These are phyloP conservation scores for Cinara cedri DNA, from an alignment of 2,888 invertebrate genomes.

Conservation along the genomic window DNA sequence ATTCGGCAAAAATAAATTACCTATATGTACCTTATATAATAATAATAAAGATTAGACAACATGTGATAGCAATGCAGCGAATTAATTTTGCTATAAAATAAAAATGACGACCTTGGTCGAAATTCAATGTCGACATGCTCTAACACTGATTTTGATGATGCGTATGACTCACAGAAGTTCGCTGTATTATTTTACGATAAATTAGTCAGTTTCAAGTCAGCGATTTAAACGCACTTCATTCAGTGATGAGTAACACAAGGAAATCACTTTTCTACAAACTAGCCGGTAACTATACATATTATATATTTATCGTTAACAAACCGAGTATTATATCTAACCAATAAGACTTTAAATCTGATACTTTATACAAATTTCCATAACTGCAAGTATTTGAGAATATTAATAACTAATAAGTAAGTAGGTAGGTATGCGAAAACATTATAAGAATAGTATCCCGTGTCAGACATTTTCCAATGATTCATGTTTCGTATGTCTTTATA, in stretches of 20 bases:
- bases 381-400: background rate
- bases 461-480: background rate
- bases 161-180: conserved; percentile 14
- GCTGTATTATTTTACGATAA: background rate
- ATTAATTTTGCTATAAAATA: background rate
- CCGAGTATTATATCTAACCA: too few species aligned
- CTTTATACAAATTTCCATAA: background rate
- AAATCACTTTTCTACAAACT: background rate
- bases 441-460: background rate
- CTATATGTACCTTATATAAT: background rate
- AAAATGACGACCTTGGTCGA: conserved; percentile 32
- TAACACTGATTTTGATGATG: conserved; percentile 40
- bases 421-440: too few species aligned
- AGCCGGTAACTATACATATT: background rate
- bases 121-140: conserved; percentile 40
- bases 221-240: too few species aligned
- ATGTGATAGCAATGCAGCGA: too few species aligned
- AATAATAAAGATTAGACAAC: conserved; percentile 10
- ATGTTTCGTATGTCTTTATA: too few species aligned
- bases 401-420: background rate
- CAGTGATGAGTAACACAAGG: background rate
- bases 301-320: too few species aligned
- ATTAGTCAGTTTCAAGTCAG: conserved; percentile 15
- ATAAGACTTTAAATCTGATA: too few species aligned
- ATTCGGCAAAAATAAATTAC: too few species aligned